phyloP scores from a whole-genome alignment of 2,888 invertebrate species.

The Halictus ligatus region DNA sequence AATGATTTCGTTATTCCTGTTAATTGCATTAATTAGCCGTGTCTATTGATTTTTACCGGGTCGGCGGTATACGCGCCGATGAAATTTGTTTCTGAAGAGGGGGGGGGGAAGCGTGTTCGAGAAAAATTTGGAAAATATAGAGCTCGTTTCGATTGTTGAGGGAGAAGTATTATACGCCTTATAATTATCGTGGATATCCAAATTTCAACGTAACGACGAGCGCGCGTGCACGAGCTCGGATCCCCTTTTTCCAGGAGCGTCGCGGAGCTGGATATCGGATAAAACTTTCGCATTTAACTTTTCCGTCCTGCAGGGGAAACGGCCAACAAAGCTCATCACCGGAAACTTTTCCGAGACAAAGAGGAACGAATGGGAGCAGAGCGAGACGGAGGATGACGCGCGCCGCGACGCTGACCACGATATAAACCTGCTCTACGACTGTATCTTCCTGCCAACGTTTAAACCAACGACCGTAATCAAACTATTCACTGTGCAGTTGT shows the following conservation, averaged over 20 bases:
- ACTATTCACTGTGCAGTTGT: constrained; percentile 37
- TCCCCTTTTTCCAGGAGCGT: constrained; percentile 74
- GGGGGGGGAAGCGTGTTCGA: rapidly evolving
- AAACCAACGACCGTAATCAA: constrained; percentile 34
- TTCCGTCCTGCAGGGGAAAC: constrained; percentile 81
- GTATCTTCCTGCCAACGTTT: constrained; percentile 25
- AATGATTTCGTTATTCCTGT: not conserved
- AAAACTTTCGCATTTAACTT: constrained; percentile 84
- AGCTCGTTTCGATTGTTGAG: not conserved
- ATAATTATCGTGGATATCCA: constrained; percentile 49
- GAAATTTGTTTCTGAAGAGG: not conserved
- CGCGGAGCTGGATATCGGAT: constrained; percentile 80
- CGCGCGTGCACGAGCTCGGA: constrained; percentile 67
- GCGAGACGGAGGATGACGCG: constrained; percentile 61
- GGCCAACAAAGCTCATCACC: constrained; percentile 83
- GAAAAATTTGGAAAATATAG: not conserved
- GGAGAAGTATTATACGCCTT: constrained; percentile 23
- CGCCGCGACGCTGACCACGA: constrained; percentile 65
- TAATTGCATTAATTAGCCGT: constrained; percentile 7
- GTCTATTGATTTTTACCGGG: not conserved
- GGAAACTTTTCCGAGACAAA: constrained; percentile 82
- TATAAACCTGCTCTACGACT: constrained; percentile 47
- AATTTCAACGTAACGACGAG: constrained; percentile 59
- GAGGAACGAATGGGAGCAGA: constrained; percentile 66
- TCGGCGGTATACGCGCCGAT: not conserved